A percentile compares a stretch with the other conserved stretches of the same genome.
Evolutionary conservation across 2,797 vertebrate genomes (phyloP).

Genomic region (Peromyscus attwateri): DNA sequence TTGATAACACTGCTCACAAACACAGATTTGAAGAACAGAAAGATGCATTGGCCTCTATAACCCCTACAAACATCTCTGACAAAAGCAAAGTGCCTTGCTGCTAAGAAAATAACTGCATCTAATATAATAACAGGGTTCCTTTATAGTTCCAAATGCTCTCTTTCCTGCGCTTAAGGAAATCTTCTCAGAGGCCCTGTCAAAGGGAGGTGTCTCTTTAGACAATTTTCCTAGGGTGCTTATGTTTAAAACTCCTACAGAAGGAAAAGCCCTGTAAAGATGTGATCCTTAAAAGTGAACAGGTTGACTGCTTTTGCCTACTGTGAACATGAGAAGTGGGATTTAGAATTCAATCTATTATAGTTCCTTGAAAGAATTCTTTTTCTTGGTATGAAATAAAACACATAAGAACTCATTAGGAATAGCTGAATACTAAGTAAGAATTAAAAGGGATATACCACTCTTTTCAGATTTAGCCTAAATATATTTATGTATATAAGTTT

Average conservation of each 20-base stretch:
- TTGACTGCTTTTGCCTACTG: not conserved
- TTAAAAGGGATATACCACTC: conserved; percentile 25
- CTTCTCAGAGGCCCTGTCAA: conserved; percentile 41
- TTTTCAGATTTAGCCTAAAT: conserved; percentile 33
- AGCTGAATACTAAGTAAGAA: conserved; percentile 48
- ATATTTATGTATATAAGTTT: conserved; percentile 29
- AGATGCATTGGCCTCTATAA: conserved; percentile 12
- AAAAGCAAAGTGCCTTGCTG: conserved; percentile 61
- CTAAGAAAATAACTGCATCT: conserved; percentile 63
- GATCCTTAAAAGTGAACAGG: conserved; percentile 42
- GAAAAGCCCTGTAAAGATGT: conserved; percentile 37
- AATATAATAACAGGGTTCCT: conserved; percentile 38
- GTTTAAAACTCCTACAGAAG: conserved; percentile 13
- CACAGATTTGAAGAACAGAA: conserved; percentile 73
- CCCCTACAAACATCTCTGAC: conserved; percentile 53
- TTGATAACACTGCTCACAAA: conserved; percentile 66
- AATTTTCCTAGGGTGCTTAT: conserved; percentile 46
- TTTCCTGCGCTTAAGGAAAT: conserved; percentile 58
- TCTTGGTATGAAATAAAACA: conserved; percentile 29
- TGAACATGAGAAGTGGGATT: conserved; percentile 63
- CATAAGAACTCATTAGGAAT: conserved; percentile 42
- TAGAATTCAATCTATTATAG: conserved; percentile 42
- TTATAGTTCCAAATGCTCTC: conserved; percentile 44
- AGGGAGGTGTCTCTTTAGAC: conserved; percentile 48
- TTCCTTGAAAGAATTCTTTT: conserved; percentile 49